Evolutionary conservation across 1,140 invertebrate genomes (phyloP).

Genomic region (Platorchestia sp.): DNA sequence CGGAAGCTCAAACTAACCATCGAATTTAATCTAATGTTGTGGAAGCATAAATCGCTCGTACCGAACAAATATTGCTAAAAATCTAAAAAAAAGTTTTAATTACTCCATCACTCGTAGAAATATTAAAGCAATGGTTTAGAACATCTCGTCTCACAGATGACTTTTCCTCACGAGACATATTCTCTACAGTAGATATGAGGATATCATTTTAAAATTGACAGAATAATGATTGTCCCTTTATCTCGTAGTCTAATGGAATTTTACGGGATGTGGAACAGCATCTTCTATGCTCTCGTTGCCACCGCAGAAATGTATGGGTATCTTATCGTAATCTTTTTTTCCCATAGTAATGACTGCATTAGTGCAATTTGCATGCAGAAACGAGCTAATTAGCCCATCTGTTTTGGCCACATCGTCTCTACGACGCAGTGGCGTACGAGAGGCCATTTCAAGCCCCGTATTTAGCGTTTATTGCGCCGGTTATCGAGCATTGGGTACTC

Average conservation of each 20-base stretch:
- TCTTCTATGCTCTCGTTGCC: background rate
- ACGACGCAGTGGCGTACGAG: background rate
- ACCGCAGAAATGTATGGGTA: background rate
- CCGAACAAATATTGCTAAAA: too few species aligned
- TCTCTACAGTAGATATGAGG: background rate
- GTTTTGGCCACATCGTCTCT: background rate
- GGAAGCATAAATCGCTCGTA: too few species aligned
- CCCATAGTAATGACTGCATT: background rate
- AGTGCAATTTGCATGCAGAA: background rate
- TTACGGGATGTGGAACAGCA: background rate
- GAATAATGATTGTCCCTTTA: background rate
- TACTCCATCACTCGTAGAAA: too few species aligned
- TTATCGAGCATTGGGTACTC: background rate
- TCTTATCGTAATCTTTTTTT: background rate
- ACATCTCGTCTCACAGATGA: background rate
- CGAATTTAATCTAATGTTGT: too few species aligned
- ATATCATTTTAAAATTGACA: background rate
- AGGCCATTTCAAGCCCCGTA: background rate
- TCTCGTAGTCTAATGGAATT: background rate
- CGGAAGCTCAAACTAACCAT: too few species aligned
- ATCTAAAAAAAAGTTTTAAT: too few species aligned
- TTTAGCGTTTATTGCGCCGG: background rate
- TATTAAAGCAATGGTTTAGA: too few species aligned
- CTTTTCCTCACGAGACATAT: background rate
- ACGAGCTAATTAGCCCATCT: background rate